phyloP scores from a whole-genome alignment of 2,113 vertebrate species.

The Seriola rivoliana region DNA sequence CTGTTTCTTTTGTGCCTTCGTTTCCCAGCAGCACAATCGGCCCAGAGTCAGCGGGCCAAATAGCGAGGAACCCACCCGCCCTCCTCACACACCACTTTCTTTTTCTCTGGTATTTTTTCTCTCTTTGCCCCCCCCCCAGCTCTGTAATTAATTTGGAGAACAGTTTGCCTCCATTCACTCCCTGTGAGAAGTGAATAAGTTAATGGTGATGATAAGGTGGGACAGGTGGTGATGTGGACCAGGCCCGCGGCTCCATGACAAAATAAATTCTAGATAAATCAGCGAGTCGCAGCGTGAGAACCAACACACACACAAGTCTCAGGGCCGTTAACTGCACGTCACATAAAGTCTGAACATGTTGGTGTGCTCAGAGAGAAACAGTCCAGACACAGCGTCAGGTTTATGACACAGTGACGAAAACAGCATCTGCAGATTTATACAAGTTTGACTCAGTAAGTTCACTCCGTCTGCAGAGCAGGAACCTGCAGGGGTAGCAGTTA shows the following conservation, averaged over 20 bases:
- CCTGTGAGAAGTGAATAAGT: constrained; percentile 41
- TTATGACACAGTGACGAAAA: no score
- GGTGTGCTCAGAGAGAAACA: no score
- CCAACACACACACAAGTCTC: constrained; percentile 1
- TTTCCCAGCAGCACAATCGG: constrained; percentile 75
- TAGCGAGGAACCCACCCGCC: neutral
- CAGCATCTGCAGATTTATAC: no score
- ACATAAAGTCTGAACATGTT: no score
- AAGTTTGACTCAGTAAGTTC: no score
- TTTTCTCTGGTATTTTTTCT: constrained; percentile 27
- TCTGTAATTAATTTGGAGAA: constrained; percentile 48
- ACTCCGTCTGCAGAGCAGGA: no score
- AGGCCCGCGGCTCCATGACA: neutral
- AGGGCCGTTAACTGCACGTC: neutral
- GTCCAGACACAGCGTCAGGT: no score
- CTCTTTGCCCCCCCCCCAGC: neutral
- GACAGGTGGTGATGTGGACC: constrained; percentile 44
- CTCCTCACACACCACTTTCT: constrained; percentile 27
- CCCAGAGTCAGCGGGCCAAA: constrained; percentile 55
- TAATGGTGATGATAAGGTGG: constrained; percentile 39
- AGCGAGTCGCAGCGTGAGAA: constrained; percentile 51
- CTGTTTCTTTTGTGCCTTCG: constrained; percentile 78
- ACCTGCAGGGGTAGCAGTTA: no score
- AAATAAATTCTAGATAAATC: constrained; percentile 32
- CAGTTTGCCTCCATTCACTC: constrained; percentile 45